A percentile compares a stretch with the other conserved stretches of the same genome.
phyloP scores from a whole-genome alignment of 2,888 invertebrate species.

The Margaritifera margaritifera region DNA sequence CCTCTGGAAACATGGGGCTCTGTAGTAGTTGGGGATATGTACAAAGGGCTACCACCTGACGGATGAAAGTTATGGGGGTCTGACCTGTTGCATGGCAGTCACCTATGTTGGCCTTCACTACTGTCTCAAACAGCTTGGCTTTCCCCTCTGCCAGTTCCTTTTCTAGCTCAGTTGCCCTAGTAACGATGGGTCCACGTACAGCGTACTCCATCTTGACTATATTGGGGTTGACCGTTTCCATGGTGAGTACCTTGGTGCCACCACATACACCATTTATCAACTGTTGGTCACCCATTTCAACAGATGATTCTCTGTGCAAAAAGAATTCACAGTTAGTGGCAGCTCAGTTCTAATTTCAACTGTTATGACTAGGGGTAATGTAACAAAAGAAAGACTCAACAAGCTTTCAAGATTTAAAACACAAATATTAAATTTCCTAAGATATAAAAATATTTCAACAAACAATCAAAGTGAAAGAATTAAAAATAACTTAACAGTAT shows the following conservation, averaged over 20 bases:
- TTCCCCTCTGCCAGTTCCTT: conserved; percentile 79
- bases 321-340: too few relatives aligned
- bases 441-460: too few relatives aligned
- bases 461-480: too few relatives aligned
- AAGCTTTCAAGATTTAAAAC: too few relatives aligned
- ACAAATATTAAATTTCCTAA: too few relatives aligned
- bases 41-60: conserved; percentile 90
- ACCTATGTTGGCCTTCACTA: conserved; percentile 96
- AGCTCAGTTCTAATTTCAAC: too few relatives aligned
- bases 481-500: too few relatives aligned
- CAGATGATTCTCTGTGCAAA: not conserved
- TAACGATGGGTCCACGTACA: conserved; percentile 95
- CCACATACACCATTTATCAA: conserved; percentile 3
- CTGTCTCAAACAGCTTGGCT: conserved; percentile 87
- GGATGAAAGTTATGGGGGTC: conserved; percentile 92
- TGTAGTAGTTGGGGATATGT: conserved; percentile 81
- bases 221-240: conserved; percentile 91
- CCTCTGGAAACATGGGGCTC: conserved; percentile 83
- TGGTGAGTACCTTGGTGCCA: conserved; percentile 61
- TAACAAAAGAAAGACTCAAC: too few relatives aligned
- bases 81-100: conserved; percentile 99
- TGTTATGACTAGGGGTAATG: too few relatives aligned
- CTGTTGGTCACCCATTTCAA: too few relatives aligned
- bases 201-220: conserved; percentile 96
- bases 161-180: conserved; percentile 92